Base-by-base conservation (phyloP, 2,888 invertebrate genomes). In the Rhopalosiphum nymphaeae region DNA sequence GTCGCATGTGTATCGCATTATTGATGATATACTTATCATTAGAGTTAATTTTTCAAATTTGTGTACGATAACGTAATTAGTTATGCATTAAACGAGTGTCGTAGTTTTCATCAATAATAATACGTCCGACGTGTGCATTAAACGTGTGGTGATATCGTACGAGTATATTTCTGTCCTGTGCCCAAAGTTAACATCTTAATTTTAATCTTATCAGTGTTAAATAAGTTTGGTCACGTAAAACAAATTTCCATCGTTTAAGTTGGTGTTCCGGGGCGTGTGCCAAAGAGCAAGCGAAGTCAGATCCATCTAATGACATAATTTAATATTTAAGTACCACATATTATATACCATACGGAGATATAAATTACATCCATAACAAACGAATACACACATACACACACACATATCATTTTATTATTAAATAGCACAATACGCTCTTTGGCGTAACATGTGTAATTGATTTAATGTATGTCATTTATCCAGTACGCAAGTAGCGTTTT, bases 141-240 rank as follows among this genome's bases (percentile, higher is more conserved):
- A 25, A 42, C 56, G 56, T 16, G 57, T 29, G 44, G n/a, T 46
- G 9, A 25, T 56, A 67, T 91, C 57, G 25, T 21, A 53, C 53
- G 53, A 53, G 53, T 44, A 29, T 56, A 91, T 57, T 85, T 10
- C 57, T n/a, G 85, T 91, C 29, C 84, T 53, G 84, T 53, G 78
- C 53, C 42, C 26, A 53, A 53, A 53, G 91, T 56, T 85, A 85
- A 85, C 91, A 11, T 57, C 46, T 85, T 85, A 44, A 91, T 91
- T 85, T 44, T 87, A 88, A 87, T 92, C 49, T 67, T 88, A 88
- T 92, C 87, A 36, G 61, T 44, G 10, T 26, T 49, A 87, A 88
- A 87, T n/a, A n/a, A 92, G 61, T 92, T 87, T 67, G 88, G 92
- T 88, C 92, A 92, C 92, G 92, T 92, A 92, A 44, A 92, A 92